Conservation (phyloP, 2,113 vertebrate species). For the Fregata magnificens region DNA sequence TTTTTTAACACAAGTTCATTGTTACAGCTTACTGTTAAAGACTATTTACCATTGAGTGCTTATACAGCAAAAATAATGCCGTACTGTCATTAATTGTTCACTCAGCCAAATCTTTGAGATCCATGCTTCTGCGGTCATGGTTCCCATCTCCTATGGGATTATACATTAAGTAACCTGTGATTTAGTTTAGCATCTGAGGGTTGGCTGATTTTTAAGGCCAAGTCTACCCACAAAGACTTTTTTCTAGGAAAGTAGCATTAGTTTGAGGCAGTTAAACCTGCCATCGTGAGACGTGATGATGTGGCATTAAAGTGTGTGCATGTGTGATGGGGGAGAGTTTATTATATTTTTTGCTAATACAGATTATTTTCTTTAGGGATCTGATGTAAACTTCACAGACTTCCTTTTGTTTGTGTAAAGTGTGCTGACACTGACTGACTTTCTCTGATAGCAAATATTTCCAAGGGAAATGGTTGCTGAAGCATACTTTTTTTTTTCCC, state of each 20-base stretch:
- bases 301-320: background rate
- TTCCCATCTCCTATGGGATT: background rate
- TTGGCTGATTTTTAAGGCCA: background rate
- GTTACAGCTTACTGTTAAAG: background rate
- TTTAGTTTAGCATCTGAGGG: background rate
- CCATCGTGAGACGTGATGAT: rapidly evolving
- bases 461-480: background rate
- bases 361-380: constrained; percentile 26
- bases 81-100: background rate
- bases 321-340: background rate
- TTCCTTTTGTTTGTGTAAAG: constrained; percentile 23
- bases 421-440: background rate
- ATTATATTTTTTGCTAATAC: background rate
- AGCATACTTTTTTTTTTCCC: background rate
- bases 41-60: background rate
- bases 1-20: background rate
- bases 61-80: background rate
- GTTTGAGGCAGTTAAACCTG: background rate
- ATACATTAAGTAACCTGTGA: background rate
- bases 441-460: background rate
- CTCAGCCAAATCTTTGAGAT: rapidly evolving
- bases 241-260: background rate
- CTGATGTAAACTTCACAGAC: background rate
- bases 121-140: background rate
- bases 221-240: background rate